These are phyloP conservation scores for Andrena cerasifolii DNA, from an alignment of 1,140 invertebrate genomes.

Conservation along the genomic window DNA sequence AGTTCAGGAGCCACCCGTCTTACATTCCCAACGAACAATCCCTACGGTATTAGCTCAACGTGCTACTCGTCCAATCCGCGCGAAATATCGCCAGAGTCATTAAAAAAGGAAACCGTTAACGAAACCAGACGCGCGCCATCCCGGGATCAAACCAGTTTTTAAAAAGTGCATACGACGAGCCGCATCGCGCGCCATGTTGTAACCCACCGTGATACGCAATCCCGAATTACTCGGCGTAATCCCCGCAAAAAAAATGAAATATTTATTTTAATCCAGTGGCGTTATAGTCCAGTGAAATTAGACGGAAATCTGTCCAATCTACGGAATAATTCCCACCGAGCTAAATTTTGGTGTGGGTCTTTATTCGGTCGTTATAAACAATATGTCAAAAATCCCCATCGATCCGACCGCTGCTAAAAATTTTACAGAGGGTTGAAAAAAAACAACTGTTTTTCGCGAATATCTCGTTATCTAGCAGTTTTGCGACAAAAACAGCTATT, in stretches of 20 bases:
- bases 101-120: background rate
- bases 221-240: constrained; percentile 24
- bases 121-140: background rate
- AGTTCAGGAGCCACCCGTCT: background rate
- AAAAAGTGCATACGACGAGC: constrained; percentile 13
- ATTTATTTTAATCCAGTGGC: constrained; percentile 53
- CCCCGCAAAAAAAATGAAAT: background rate
- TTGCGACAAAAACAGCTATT: too few species aligned
- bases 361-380: too few species aligned
- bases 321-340: too few species aligned
- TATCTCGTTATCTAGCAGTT: too few species aligned
- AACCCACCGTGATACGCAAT: constrained; percentile 8
- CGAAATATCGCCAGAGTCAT: background rate
- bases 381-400: too few species aligned
- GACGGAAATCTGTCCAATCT: too few species aligned
- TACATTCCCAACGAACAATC: background rate
- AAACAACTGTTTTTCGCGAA: too few species aligned
- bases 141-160: constrained; percentile 24
- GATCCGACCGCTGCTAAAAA: too few species aligned
- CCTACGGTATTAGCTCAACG: background rate
- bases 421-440: too few species aligned
- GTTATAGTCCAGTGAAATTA: too few species aligned
- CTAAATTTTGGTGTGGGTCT: too few species aligned
- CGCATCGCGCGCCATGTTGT: background rate
- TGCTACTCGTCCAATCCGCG: too few species aligned